These are phyloP conservation scores for Apteryx mantelli DNA, from an alignment of 2,113 vertebrate genomes.

Conservation along the genomic window DNA sequence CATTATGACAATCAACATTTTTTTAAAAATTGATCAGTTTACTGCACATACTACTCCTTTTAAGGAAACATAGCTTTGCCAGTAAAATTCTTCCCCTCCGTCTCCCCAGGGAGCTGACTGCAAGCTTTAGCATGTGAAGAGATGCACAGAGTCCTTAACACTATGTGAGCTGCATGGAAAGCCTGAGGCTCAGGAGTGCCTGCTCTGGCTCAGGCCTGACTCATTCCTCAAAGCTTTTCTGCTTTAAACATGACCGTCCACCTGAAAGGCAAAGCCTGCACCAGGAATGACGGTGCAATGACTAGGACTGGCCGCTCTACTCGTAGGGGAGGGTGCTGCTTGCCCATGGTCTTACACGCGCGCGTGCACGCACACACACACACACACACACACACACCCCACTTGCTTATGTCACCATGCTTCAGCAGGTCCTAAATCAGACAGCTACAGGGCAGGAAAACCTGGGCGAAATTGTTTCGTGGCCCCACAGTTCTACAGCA, in stretches of 20 bases:
- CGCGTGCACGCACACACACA: no score
- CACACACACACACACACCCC: no score
- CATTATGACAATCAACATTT: fast-evolving
- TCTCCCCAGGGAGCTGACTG: background rate
- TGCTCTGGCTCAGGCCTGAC: no score
- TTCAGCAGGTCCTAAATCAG: no score
- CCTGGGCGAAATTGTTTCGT: fast-evolving
- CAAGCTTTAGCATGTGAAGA: fast-evolving
- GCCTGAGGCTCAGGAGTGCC: background rate
- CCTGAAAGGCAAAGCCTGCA: background rate
- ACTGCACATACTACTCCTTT: fast-evolving
- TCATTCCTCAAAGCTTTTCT: background rate
- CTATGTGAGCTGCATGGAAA: background rate
- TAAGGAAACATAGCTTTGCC: fast-evolving
- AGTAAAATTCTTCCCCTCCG: background rate
- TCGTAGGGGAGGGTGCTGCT: no score
- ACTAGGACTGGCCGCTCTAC: background rate
- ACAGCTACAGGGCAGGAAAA: background rate
- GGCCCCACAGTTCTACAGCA: background rate
- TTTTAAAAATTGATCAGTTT: background rate
- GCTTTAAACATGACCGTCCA: no score
- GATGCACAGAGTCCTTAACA: background rate
- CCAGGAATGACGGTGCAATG: background rate
- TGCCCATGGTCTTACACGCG: background rate
- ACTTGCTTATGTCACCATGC: background rate